A percentile compares a stretch with the other conserved stretches of the same genome.
These are phyloP conservation scores for Drosophila tristis DNA, from an alignment of 1,140 invertebrate species.

Conservation along the genomic window DNA sequence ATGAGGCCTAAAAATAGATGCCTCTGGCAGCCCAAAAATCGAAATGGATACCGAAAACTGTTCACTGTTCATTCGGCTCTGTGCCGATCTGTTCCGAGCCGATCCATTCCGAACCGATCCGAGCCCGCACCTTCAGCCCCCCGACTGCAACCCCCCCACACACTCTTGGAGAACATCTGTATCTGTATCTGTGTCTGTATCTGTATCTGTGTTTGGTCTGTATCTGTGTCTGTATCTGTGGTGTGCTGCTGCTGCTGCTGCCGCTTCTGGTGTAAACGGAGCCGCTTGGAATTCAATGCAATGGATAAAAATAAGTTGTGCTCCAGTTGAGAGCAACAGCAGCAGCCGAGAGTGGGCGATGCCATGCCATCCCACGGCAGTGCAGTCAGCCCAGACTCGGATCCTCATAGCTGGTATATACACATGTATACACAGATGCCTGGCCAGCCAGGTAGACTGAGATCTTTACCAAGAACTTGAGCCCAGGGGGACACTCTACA, in stretches of 20 bases:
- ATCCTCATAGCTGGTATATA: background rate
- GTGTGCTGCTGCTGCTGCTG: slow-evolving; percentile 26
- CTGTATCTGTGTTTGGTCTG: background rate
- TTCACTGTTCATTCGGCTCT: slow-evolving; percentile 29
- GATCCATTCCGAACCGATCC: background rate
- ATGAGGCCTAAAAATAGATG: slow-evolving; percentile 67
- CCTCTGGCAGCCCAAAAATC: slow-evolving; percentile 69
- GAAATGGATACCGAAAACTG: slow-evolving; percentile 76
- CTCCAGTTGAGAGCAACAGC: slow-evolving; percentile 59
- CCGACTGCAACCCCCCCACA: slow-evolving; percentile 25
- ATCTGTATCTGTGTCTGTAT: background rate
- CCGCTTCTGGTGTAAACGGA: slow-evolving; percentile 69
- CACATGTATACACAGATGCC: too few species aligned
- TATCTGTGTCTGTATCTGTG: background rate
- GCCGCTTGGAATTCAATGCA: slow-evolving; percentile 81
- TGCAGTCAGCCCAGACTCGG: slow-evolving; percentile 27
- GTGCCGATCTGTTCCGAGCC: slow-evolving; percentile 10
- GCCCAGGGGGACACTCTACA: too few species aligned
- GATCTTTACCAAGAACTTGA: too few species aligned
- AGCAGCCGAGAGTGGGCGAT: slow-evolving; percentile 15
- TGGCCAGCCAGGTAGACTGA: background rate
- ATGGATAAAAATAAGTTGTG: slow-evolving; percentile 77
- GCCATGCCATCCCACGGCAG: slow-evolving; percentile 1
- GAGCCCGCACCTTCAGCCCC: slow-evolving; percentile 9
- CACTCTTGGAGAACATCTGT: slow-evolving; percentile 45